Percentiles rank a stretch among this genome's conserved stretches.
phyloP scores from a whole-genome alignment of 2,797 vertebrate genomes.

The Myotis pilosus region DNA sequence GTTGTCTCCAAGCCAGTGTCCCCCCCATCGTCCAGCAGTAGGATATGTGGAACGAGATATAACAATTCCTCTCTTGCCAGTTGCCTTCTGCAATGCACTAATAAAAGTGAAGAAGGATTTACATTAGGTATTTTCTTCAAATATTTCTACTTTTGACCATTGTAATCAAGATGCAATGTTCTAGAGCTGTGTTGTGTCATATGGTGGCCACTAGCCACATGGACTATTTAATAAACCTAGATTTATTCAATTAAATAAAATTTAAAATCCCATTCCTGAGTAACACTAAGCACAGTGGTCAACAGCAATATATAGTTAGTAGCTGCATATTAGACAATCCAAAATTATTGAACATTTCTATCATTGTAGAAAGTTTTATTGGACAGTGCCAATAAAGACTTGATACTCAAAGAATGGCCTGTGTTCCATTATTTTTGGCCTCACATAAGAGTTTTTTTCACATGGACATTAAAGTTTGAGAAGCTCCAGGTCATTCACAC shows the following conservation, averaged over 20 bases:
- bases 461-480: neutral
- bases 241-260: neutral
- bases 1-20: constrained; percentile 97
- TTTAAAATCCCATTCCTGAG: neutral
- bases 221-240: neutral
- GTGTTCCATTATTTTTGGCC: neutral
- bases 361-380: neutral
- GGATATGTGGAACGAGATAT: constrained; percentile 93
- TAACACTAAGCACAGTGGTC: neutral
- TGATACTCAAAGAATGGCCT: neutral
- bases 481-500: neutral
- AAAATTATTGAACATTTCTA: neutral
- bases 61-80: constrained; percentile 89
- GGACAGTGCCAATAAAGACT: neutral
- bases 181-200: neutral
- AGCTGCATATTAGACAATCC: neutral
- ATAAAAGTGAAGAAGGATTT: neutral
- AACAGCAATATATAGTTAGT: neutral
- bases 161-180: neutral
- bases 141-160: neutral
- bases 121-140: neutral
- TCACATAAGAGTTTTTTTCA: neutral
- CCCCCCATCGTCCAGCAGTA: constrained; percentile 90
- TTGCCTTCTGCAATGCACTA: constrained; percentile 87
- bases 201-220: neutral